Percentiles rank a stretch among this genome's conserved stretches.
Conservation (phyloP, 2,797 vertebrate genomes). For the Phyllotis vaccarum region DNA sequence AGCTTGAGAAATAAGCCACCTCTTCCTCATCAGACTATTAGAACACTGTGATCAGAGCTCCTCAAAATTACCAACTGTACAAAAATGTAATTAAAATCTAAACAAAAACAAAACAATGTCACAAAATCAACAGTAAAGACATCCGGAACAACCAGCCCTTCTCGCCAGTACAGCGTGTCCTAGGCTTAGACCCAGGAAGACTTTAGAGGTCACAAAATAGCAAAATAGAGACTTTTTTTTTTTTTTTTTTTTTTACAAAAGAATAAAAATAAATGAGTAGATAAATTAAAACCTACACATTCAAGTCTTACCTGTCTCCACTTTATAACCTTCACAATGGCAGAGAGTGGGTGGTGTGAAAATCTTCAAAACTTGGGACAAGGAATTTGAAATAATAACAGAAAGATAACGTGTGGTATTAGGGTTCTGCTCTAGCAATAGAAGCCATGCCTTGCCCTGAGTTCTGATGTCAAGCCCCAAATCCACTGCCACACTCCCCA, state of each 20-base stretch:
- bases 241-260: conserved; percentile 80
- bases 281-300: conserved; percentile 89
- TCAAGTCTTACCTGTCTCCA: conserved; percentile 84
- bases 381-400: neutral
- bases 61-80: conserved; percentile 77
- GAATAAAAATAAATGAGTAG: conserved; percentile 90
- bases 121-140: conserved; percentile 68
- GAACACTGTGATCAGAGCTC: conserved; percentile 62
- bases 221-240: conserved; percentile 83
- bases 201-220: conserved; percentile 86
- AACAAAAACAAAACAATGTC: neutral
- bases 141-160: conserved; percentile 69
- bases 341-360: too few species aligned
- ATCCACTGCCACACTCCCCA: too few species aligned
- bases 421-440: too few species aligned
- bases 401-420: neutral
- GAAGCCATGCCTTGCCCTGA: too few species aligned
- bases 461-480: too few species aligned
- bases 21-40: conserved; percentile 67
- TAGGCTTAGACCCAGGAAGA: conserved; percentile 86
- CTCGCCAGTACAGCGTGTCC: conserved; percentile 84
- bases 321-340: conserved; percentile 86
- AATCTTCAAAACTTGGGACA: conserved; percentile 81
- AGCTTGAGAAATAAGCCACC: conserved; percentile 46
- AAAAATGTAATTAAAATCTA: conserved; percentile 70